These are phyloP conservation scores for Micronycteris hirsuta DNA, from an alignment of 2,113 vertebrate species.

Conservation along the genomic window DNA sequence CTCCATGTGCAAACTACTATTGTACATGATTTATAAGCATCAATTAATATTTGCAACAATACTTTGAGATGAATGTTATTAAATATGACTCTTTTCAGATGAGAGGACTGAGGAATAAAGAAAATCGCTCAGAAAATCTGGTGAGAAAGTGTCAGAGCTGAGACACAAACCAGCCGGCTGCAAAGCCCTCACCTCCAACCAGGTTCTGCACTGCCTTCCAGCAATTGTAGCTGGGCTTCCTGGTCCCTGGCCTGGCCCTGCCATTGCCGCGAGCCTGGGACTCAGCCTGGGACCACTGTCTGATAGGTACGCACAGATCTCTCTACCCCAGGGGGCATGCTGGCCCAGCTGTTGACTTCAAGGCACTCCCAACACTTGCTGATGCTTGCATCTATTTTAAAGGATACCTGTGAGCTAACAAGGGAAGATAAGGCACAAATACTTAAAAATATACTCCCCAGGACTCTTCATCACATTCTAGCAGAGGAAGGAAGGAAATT, in stretches of 20 bases:
- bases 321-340: neutral
- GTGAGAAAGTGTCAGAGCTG: neutral
- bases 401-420: neutral
- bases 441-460: neutral
- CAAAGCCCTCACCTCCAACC: neutral
- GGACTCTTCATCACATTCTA: neutral
- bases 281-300: neutral
- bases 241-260: neutral
- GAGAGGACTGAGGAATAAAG: neutral
- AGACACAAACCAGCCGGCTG: neutral
- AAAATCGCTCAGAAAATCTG: neutral
- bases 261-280: neutral
- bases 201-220: neutral
- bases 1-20: neutral
- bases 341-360: neutral
- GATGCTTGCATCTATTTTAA: neutral
- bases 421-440: neutral
- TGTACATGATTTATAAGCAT: neutral
- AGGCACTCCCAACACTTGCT: neutral
- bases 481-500: neutral
- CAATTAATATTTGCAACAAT: constrained; percentile 28
- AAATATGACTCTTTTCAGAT: neutral
- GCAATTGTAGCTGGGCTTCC: neutral
- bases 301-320: neutral
- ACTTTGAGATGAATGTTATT: neutral